Base-by-base conservation (phyloP, 2,888 invertebrate species). In the Nomada goodeniana region DNA sequence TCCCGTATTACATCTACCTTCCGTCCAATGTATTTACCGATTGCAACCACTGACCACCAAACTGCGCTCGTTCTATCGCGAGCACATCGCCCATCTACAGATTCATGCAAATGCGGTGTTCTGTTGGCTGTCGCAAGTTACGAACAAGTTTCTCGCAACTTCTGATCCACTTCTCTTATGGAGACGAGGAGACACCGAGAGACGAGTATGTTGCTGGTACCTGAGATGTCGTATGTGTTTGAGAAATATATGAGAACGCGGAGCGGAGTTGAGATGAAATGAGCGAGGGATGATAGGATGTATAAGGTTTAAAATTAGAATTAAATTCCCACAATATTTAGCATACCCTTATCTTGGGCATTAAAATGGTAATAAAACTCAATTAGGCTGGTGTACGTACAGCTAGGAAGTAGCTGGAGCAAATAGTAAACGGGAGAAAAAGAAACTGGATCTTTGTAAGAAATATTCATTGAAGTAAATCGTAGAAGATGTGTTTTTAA, bases 11-110 rank as follows among this genome's bases (percentile, higher is more conserved):
- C 60, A 67, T 65, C 50, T 59, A 42, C 61, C 78, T 70, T 67
- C 64, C 70, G 68, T 74, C 64, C 69, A 69, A 69, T 60, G 78
- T 79, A 47, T 69, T 73, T 59, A 65, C 13, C 65, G 73, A 70
- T 74, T 79, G 44, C 59, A 7, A 11, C 64, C 69, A 42, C 73
- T 69, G 72, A 79, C 73, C 69, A 50, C 44, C 65, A n/a, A 79
- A 81, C 47, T 73, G 50, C 26, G 26, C 44, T 23, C 61, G 67
- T 60, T 64, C 42, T 11, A 50, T 61, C 67, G 50, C 61, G 55
- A 9, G 26, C 55, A 9, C 42, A 5, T 20, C 13, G 42, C 26
- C 9, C 20, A 61, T n/a, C 29, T 67, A 78, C 29, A 72, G 42
- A 55, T 15, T 23, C 26, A 42, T 26, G 50, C 67, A 61, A 61